phyloP scores from a whole-genome alignment of 2,113 vertebrate species.

The Oryzias melastigma region DNA sequence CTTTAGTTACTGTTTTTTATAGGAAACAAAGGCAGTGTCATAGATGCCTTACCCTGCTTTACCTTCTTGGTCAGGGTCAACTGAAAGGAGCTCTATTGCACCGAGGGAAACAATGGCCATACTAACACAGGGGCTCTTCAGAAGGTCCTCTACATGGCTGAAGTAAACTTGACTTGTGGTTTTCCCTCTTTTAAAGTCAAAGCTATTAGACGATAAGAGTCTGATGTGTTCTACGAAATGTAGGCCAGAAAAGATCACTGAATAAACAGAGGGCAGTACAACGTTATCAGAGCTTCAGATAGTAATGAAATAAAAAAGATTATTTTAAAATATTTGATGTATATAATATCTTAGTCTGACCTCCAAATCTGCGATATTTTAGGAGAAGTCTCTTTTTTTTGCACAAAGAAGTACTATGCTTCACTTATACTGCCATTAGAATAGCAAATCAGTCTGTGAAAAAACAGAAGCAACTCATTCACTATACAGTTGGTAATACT shows the following conservation, averaged over 20 bases:
- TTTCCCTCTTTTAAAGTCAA: conserved; percentile 32
- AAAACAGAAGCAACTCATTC: conserved; percentile 7
- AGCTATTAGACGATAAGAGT: conserved; percentile 41
- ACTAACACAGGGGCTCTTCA: conserved; percentile 47
- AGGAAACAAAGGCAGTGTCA: conserved; percentile 22
- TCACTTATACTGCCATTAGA: conserved; percentile 35
- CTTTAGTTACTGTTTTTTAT: conserved; percentile 5
- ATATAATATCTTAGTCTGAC: not conserved
- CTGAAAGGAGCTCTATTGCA: conserved; percentile 46
- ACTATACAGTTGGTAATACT: not conserved
- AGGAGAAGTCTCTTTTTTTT: conserved; percentile 26
- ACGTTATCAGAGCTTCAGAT: too few species aligned
- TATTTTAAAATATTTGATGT: too few species aligned
- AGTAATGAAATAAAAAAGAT: too few species aligned
- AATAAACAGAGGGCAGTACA: not conserved
- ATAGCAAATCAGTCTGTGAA: conserved; percentile 47
- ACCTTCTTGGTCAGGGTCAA: conserved; percentile 42
- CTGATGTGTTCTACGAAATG: conserved; percentile 37
- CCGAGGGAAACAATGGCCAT: conserved; percentile 42
- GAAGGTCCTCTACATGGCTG: conserved; percentile 37
- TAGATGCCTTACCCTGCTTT: conserved; percentile 18
- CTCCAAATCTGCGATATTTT: conserved; percentile 7
- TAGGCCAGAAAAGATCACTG: conserved; percentile 16
- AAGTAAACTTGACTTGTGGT: conserved; percentile 56
- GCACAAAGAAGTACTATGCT: conserved; percentile 43